Conservation (phyloP, 1,140 invertebrate genomes). For the Drusus annulatus region DNA sequence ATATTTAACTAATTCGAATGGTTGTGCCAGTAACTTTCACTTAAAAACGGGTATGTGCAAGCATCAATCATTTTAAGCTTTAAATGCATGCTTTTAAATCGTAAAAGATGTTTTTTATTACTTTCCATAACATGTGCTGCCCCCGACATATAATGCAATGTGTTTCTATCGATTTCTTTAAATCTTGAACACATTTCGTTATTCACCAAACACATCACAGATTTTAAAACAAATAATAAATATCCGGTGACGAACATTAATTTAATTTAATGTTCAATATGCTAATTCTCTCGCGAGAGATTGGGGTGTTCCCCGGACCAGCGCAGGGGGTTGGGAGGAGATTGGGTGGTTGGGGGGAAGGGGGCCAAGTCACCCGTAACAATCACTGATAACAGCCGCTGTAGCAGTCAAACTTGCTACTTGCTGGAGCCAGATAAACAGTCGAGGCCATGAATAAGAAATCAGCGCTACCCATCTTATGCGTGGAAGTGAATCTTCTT, state of each 20-base stretch:
- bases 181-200: too few species aligned
- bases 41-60: too few species aligned
- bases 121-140: too few species aligned
- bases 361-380: slow-evolving; percentile 44
- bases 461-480: not conserved
- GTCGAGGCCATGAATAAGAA: slow-evolving; percentile 26
- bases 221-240: slow-evolving; percentile 20
- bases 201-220: not conserved
- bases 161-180: too few species aligned
- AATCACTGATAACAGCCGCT: slow-evolving; percentile 54
- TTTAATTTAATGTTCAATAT: slow-evolving; percentile 57
- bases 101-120: too few species aligned
- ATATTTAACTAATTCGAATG: too few species aligned
- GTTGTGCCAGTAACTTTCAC: too few species aligned
- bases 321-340: not conserved
- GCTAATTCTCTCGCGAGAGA: slow-evolving; percentile 43
- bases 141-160: too few species aligned
- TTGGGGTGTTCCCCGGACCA: not conserved
- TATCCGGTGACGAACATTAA: slow-evolving; percentile 41
- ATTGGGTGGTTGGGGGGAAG: not conserved
- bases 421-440: slow-evolving; percentile 13
- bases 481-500: not conserved
- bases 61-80: too few species aligned
- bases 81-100: too few species aligned
- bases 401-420: slow-evolving; percentile 5